Evolutionary conservation across 2,888 invertebrate genomes (phyloP), one percentile per base, ranked within the genome.

Genomic region (Mythimna vitellina): DNA sequence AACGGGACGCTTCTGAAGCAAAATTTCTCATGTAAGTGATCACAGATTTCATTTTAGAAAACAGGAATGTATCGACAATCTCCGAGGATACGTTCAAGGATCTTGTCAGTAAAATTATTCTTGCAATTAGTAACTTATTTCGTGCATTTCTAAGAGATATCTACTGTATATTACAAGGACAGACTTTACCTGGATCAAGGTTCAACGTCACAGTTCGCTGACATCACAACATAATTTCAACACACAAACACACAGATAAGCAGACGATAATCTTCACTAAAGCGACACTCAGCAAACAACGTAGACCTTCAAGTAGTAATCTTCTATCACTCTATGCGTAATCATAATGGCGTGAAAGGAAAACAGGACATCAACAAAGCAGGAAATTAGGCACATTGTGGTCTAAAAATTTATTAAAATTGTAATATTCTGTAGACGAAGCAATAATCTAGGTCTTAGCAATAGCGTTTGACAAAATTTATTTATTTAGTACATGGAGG

Each of bases 221-320:
- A 86, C 86, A 74, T 81, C 83, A 86, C 85, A 82, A 82, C 72
- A 82, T 75, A 78, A 82, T 74, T 82, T 80, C 82, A 68, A 73
- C 73, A 78, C 74, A 79, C 80, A 84, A 67, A 70, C 68, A 81
- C 70, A 64, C 62, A 81, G 83, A 86, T 81, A 86, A 81, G 81
- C 84, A 35, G 69, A 78, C 67, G 70, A 76, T 82, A 67, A 83
- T 80, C 78, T 76, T 70, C 51, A 83, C 57, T 66, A 56, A 71
- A 70, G 78, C 68, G 71, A 60, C 68, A 75, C 60, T 76, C 32
- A 53, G 66, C 75, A 84, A 78, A 86, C 83, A 79, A 42, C n/a
- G 29, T 62, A 64, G 77, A 74, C 79, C 82, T 80, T 81, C 69
- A 65, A 56, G 35, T 62, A 66, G 6, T 65, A 81, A 76, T 76